phyloP scores from a whole-genome alignment of 2,888 invertebrate species.

The Idaea biselata region DNA sequence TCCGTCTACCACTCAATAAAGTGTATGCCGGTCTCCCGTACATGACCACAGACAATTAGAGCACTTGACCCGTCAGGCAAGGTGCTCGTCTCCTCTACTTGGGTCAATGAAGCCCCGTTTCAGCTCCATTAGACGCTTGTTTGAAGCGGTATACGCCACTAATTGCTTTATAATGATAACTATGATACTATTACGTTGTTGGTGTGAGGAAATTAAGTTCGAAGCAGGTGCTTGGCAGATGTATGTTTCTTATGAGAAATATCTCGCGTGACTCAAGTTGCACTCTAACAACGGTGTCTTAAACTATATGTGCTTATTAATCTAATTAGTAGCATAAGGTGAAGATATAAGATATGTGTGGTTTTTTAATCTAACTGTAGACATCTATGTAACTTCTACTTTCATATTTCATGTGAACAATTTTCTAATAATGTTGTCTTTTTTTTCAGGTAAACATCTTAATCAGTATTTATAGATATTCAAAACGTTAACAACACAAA shows the following conservation, averaged over 20 bases:
- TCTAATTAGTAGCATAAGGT: too few species aligned
- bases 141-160: slow-evolving; percentile 26
- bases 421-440: slow-evolving; percentile 21
- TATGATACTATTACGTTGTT: not conserved
- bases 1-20: slow-evolving; percentile 20
- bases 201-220: not conserved
- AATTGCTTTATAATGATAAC: slow-evolving; percentile 23
- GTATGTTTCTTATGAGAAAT: not conserved
- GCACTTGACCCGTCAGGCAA: slow-evolving; percentile 59
- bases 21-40: slow-evolving; percentile 17
- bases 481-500: slow-evolving; percentile 6
- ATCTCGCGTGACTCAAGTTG: not conserved
- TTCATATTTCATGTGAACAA: not conserved
- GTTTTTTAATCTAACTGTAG: too few species aligned
- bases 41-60: slow-evolving; percentile 55
- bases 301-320: too few species aligned
- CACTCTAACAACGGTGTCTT: not conserved
- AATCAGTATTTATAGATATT: slow-evolving; percentile 8
- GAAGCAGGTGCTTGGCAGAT: slow-evolving; percentile 2
- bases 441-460: slow-evolving; percentile 55
- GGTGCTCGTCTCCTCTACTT: slow-evolving; percentile 42
- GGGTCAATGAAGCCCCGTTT: slow-evolving; percentile 50
- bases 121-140: slow-evolving; percentile 35
- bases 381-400: not conserved
- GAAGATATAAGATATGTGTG: too few species aligned